These are phyloP conservation scores for Drosophila histrio DNA, from an alignment of 2,888 invertebrate genomes.

Conservation along the genomic window DNA sequence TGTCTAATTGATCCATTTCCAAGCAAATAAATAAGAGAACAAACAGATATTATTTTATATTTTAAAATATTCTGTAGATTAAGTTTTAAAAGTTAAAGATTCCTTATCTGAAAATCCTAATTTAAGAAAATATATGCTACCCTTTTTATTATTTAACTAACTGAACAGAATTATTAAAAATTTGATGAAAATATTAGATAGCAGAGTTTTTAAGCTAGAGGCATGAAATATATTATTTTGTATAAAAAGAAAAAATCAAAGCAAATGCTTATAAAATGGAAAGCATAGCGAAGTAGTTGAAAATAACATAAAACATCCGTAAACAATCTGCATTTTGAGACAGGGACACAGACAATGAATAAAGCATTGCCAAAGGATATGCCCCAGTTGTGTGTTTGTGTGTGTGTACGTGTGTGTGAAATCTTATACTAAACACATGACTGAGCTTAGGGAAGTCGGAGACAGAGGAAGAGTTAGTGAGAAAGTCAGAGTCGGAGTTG, in stretches of 20 bases:
- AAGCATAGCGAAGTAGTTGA: constrained; percentile 48
- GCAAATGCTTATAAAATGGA: constrained; percentile 54
- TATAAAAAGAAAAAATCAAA: constrained; percentile 43
- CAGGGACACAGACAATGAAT: constrained; percentile 65
- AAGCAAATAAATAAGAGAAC: too few species aligned
- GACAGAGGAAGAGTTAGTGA: constrained; percentile 17
- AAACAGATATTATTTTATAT: too few species aligned
- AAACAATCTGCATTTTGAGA: constrained; percentile 73
- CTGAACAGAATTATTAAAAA: too few species aligned
- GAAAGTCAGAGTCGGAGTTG: constrained; percentile 16
- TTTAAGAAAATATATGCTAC: too few species aligned
- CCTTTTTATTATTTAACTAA: too few species aligned
- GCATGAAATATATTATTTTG: not conserved
- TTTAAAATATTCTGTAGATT: too few species aligned
- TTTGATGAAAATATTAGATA: not conserved
- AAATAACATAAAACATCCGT: constrained; percentile 62
- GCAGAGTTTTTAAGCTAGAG: not conserved
- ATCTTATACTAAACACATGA: constrained; percentile 62
- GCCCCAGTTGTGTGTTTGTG: constrained; percentile 8
- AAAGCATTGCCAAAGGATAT: constrained; percentile 52
- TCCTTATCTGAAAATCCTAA: too few species aligned
- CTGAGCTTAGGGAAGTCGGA: constrained; percentile 16
- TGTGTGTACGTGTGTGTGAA: constrained; percentile 18
- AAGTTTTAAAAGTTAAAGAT: too few species aligned
- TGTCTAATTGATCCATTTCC: too few species aligned